These are phyloP conservation scores for Leguminivora glycinivorella DNA, from an alignment of 1,140 invertebrate genomes.

Conservation along the genomic window DNA sequence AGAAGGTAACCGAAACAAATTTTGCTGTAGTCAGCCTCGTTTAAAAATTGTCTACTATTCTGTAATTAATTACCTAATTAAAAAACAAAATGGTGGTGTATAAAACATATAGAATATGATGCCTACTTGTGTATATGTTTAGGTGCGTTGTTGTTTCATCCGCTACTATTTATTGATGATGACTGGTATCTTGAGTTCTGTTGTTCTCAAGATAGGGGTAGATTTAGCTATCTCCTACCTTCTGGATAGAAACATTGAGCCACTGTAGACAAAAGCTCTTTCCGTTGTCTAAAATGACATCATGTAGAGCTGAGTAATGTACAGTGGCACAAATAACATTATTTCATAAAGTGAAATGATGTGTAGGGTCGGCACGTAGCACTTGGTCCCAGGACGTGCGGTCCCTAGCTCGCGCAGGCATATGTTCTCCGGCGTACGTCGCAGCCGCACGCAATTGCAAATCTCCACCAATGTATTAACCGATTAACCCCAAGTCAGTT, in stretches of 20 bases:
- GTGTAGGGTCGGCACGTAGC: slow-evolving; percentile 51
- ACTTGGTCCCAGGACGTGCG: slow-evolving; percentile 54
- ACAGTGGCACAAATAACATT: slow-evolving; percentile 44
- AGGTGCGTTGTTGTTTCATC: too few species aligned
- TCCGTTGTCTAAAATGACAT: slow-evolving; percentile 31
- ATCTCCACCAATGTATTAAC: neutral
- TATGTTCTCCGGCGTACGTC: slow-evolving; percentile 37
- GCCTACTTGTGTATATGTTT: too few species aligned
- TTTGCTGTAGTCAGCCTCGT: too few species aligned
- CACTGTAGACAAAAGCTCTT: neutral
- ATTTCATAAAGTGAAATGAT: slow-evolving; percentile 53
- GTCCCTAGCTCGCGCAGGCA: slow-evolving; percentile 50
- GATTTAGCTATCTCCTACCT: too few species aligned
- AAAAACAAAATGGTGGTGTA: too few species aligned
- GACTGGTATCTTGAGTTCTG: too few species aligned
- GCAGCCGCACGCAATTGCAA: slow-evolving; percentile 41
- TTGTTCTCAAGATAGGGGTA: too few species aligned
- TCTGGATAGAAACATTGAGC: neutral
- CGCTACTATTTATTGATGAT: too few species aligned
- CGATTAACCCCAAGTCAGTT: neutral
- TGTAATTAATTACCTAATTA: too few species aligned
- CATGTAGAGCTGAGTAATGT: slow-evolving; percentile 39
- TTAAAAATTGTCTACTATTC: too few species aligned
- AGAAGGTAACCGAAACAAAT: too few species aligned
- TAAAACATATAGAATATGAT: too few species aligned